Percentiles rank a stretch among this genome's conserved stretches.
phyloP scores from a whole-genome alignment of 2,797 vertebrate species.

The Pipistrellus nathusii region DNA sequence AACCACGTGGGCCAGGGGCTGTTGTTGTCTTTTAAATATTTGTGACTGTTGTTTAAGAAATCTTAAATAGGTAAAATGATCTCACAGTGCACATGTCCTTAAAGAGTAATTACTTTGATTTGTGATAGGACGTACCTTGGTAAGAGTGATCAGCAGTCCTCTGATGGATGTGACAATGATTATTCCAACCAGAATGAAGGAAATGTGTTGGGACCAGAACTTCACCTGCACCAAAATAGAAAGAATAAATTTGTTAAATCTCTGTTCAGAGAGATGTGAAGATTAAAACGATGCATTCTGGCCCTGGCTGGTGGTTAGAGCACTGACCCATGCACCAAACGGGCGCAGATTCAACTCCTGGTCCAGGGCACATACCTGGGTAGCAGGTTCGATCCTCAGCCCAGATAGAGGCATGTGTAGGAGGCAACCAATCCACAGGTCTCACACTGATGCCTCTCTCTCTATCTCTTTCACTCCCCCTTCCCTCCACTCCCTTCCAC shows the following conservation, averaged over 20 bases:
- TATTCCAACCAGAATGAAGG: conserved; percentile 99
- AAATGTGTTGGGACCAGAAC: conserved; percentile 99
- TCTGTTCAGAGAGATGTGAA: neutral
- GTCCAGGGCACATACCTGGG: neutral
- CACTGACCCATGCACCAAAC: neutral
- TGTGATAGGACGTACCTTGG: conserved; percentile 91
- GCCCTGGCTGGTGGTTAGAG: neutral
- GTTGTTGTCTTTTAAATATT: neutral
- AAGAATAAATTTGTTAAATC: conserved; percentile 65
- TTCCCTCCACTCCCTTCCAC: neutral
- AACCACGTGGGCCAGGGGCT: neutral
- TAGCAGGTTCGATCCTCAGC: neutral
- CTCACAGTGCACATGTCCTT: neutral
- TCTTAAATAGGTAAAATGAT: neutral
- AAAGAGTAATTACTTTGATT: neutral
- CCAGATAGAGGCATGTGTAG: neutral
- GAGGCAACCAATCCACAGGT: neutral
- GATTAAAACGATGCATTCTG: neutral
- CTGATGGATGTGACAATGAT: conserved; percentile 99
- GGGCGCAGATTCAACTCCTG: neutral
- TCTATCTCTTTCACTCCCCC: too few species aligned
- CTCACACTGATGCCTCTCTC: neutral
- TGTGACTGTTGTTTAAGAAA: neutral
- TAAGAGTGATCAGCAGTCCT: conserved; percentile 97
- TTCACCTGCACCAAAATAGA: conserved; percentile 92